These are phyloP conservation scores for Ceraclea dissimilis DNA, from an alignment of 2,888 invertebrate species.

Conservation along the genomic window DNA sequence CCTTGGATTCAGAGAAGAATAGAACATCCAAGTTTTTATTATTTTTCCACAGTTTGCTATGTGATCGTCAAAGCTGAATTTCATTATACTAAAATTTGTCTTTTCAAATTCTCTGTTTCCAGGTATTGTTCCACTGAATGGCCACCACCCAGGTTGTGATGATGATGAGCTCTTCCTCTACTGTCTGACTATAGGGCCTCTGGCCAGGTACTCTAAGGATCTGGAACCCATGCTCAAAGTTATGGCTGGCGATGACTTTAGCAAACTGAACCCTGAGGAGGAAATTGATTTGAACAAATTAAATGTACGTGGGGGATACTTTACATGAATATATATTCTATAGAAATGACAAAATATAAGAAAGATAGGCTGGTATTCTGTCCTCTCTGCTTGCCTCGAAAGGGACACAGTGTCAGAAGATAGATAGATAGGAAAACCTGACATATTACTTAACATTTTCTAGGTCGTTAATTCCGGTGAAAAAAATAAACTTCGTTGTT, in stretches of 20 bases:
- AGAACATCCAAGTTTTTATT: too few species aligned
- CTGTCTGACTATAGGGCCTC: conserved; percentile 60
- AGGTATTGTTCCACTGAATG: conserved; percentile 50
- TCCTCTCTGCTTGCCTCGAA: too few species aligned
- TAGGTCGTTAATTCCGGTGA: neutral
- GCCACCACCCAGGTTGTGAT: conserved; percentile 51
- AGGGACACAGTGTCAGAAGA: too few species aligned
- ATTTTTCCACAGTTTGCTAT: too few species aligned
- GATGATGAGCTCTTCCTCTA: conserved; percentile 45
- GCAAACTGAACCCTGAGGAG: conserved; percentile 42
- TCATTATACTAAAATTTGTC: neutral
- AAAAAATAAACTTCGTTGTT: neutral
- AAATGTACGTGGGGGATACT: conserved; percentile 32
- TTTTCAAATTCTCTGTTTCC: conserved; percentile 17
- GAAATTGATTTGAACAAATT: conserved; percentile 42
- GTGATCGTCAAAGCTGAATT: neutral
- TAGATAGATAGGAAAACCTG: too few species aligned
- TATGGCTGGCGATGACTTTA: conserved; percentile 46
- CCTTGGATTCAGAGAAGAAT: too few species aligned
- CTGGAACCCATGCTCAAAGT: conserved; percentile 57
- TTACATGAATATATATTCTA: neutral
- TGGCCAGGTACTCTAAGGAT: conserved; percentile 73
- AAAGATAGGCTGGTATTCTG: too few species aligned
- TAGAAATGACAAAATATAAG: neutral
- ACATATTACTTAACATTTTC: neutral